A percentile compares a stretch with the other conserved stretches of the same genome.
These are phyloP conservation scores for Rhopalosiphum nymphaeae DNA, from an alignment of 2,888 invertebrate genomes.

Conservation along the genomic window DNA sequence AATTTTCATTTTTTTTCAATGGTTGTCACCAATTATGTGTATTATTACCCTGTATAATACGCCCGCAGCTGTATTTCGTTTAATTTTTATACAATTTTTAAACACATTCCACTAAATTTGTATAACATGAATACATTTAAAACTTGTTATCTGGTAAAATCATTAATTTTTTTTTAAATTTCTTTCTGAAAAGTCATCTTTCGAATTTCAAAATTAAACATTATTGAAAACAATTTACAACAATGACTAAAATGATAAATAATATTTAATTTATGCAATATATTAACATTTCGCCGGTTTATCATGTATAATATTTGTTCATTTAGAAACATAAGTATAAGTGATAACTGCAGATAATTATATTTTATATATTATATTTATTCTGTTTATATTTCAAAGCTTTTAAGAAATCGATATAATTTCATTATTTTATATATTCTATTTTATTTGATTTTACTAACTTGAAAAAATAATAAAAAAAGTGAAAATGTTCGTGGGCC, in stretches of 20 bases:
- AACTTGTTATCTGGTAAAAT: neutral
- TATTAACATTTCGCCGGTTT: neutral
- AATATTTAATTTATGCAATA: neutral
- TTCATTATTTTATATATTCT: neutral
- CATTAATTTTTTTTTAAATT: neutral
- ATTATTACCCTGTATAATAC: neutral
- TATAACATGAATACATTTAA: neutral
- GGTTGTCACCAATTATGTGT: too few relatives aligned
- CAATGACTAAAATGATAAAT: neutral
- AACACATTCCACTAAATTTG: neutral
- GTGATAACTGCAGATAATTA: neutral
- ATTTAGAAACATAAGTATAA: neutral
- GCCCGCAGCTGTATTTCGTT: neutral
- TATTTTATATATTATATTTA: neutral
- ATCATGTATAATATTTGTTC: neutral
- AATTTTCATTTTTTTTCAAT: neutral
- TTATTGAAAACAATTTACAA: neutral
- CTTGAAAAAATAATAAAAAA: neutral
- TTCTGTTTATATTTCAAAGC: neutral
- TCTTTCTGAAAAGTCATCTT: neutral
- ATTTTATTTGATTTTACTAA: neutral
- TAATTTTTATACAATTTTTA: neutral
- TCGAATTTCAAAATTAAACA: neutral
- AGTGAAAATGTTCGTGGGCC: neutral
- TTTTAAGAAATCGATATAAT: neutral